These are phyloP conservation scores for Mythimna vitellina DNA, from an alignment of 2,888 invertebrate species.

Conservation along the genomic window DNA sequence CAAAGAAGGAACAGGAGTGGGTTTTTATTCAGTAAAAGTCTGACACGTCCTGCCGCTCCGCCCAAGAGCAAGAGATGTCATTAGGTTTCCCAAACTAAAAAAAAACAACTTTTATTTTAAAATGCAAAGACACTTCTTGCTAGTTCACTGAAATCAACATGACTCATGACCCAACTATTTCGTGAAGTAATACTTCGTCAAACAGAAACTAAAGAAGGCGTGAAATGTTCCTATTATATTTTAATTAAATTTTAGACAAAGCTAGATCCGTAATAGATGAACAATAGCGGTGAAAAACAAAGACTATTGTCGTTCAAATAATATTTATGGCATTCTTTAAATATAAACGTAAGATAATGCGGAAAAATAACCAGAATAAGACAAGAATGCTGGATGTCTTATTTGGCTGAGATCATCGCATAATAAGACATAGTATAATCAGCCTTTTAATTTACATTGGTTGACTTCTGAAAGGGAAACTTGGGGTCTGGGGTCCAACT, in stretches of 20 bases:
- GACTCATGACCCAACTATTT: conserved; percentile 1
- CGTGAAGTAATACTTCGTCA: conserved; percentile 7
- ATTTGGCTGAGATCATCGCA: conserved; percentile 9
- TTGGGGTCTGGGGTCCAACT: too few relatives aligned
- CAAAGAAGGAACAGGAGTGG: too few relatives aligned
- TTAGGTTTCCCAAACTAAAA: too few relatives aligned
- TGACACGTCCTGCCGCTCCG: too few relatives aligned
- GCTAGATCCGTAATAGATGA: conserved; percentile 8
- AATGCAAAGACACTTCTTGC: neutral
- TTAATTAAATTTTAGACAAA: conserved; percentile 34
- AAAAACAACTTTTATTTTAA: too few relatives aligned
- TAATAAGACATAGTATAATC: neutral
- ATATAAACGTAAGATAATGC: conserved; percentile 10
- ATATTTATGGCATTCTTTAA: neutral
- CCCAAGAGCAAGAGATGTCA: too few relatives aligned
- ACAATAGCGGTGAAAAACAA: conserved; percentile 46
- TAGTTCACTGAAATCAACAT: neutral
- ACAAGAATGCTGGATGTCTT: neutral
- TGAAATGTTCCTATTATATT: conserved; percentile 16
- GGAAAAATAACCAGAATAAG: neutral
- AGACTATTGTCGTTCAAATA: conserved; percentile 27
- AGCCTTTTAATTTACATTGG: too few relatives aligned
- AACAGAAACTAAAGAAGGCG: conserved; percentile 11
- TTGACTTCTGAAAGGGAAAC: too few relatives aligned
- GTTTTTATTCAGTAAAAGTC: too few relatives aligned